A percentile compares a stretch with the other conserved stretches of the same genome.
These are phyloP conservation scores for Penaeus monodon DNA, from an alignment of 2,888 invertebrate species.

Conservation along the genomic window DNA sequence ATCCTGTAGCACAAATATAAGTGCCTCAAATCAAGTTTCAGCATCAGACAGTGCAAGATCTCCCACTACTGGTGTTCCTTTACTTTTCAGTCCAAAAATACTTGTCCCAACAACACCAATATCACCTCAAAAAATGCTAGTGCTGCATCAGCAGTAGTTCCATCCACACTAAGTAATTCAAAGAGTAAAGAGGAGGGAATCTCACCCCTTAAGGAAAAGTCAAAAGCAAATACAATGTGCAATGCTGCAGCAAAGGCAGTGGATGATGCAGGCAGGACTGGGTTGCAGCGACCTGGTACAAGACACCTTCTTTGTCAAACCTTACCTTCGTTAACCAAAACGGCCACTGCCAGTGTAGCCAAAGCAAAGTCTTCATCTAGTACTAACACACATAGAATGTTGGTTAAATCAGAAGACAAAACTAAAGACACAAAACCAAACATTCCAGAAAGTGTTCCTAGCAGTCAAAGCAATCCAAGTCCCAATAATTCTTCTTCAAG, in stretches of 20 bases:
- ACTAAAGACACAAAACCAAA: conserved; percentile 53
- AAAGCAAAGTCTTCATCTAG: conserved; percentile 50
- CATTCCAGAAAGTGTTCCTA: conserved; percentile 50
- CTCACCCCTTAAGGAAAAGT: no score
- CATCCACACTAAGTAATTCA: no score
- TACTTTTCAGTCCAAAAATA: no score
- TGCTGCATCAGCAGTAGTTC: no score
- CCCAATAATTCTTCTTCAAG: conserved; percentile 27
- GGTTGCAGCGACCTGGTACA: conserved; percentile 40
- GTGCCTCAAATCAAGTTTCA: no score
- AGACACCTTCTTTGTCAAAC: conserved; percentile 62
- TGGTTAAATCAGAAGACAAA: conserved; percentile 54
- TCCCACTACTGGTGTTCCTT: no score
- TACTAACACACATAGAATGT: conserved; percentile 42
- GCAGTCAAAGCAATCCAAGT: conserved; percentile 32
- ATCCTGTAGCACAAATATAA: no score
- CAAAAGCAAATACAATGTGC: neutral
- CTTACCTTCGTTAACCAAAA: conserved; percentile 53
- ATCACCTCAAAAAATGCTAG: no score
- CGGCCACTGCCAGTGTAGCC: conserved; percentile 54
- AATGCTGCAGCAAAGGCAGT: conserved; percentile 31
- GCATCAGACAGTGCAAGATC: no score
- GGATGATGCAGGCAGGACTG: conserved; percentile 31
- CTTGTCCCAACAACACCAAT: no score
- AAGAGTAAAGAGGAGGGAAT: no score